Evolutionary conservation across 2,797 vertebrate species (phyloP), one percentile per base, ranked within the genome.

Genomic region (Manis javanica): DNA sequence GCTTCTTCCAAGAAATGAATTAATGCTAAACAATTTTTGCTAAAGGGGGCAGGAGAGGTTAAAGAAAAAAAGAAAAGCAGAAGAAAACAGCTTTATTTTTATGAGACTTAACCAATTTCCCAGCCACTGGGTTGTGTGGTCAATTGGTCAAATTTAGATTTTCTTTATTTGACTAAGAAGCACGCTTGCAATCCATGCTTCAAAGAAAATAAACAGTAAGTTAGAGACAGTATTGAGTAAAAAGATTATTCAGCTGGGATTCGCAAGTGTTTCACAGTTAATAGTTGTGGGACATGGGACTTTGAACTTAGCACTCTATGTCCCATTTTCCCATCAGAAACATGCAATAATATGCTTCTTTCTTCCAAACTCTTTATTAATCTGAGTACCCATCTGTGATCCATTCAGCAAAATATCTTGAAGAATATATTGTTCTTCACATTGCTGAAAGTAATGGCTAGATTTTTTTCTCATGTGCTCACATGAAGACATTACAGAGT

Each of bases 251-350:
- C 95, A 94, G 59, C 87, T 96, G 93, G 93, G 92, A 97, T 51
- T 97, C 82, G 94, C 68, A 96, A 95, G 81, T 77, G 74, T 94
- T 97, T 95, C 93, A 92, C 63, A 87, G 24, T 87, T 95, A 92
- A 95, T 95, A 91, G 89, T 46, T 92, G 57, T 92, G 96, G 88
- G 95, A 95, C 55, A 3, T 95, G 92, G 82, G 78, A 95, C 90
- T 46, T 95, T 97, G 97, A 97, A 96, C 92, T 97, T 92, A 69
- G 23, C 74, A 79, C 55, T 94, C 81, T 34, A 2, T 68, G 61
- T 92, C 53, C 81, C 64, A 91, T 91, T 97, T 98, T 97, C 94
- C 94, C 97, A 98, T 63, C 92, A 96, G 83, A 97, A 96, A 97
- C 96, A 37, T 53, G 46, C 59, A 97, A 91, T 77, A 78, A 81